Percentiles rank a stretch among this genome's conserved stretches.
Evolutionary conservation across 2,797 vertebrate genomes (phyloP).

Genomic region (Petrocephalus sullivani): DNA sequence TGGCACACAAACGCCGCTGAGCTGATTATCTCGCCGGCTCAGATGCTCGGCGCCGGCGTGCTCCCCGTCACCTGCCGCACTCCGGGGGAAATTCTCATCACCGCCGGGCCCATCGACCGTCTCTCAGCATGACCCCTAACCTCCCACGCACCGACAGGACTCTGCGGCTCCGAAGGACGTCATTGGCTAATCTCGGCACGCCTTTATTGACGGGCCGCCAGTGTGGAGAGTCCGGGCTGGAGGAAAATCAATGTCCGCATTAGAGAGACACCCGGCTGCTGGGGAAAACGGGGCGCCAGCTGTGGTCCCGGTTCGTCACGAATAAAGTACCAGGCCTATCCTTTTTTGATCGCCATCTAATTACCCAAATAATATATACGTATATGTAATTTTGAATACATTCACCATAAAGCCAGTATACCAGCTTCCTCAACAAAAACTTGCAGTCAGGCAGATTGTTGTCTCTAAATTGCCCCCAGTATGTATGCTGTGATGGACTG

Average conservation of each 20-base stretch:
- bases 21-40: not conserved
- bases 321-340: slow-evolving; percentile 35
- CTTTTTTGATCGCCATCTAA: slow-evolving; percentile 41
- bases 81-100: slow-evolving; percentile 33
- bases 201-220: slow-evolving; percentile 54
- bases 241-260: slow-evolving; percentile 59
- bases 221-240: slow-evolving; percentile 50
- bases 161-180: slow-evolving; percentile 50
- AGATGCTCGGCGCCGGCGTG: not conserved
- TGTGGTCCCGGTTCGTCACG: slow-evolving; percentile 46
- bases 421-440: not conserved
- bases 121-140: slow-evolving; percentile 45
- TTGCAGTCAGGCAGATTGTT: not conserved
- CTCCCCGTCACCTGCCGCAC: not conserved
- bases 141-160: slow-evolving; percentile 39
- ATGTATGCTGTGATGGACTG: not conserved
- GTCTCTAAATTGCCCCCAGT: not conserved
- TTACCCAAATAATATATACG: not conserved
- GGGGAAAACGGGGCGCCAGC: slow-evolving; percentile 38
- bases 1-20: not conserved
- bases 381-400: not conserved
- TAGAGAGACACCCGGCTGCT: slow-evolving; percentile 38
- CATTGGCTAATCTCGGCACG: slow-evolving; percentile 52
- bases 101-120: not conserved
- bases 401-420: not conserved